phyloP scores from a whole-genome alignment of 2,888 invertebrate species.

The Cantharis rufa region DNA sequence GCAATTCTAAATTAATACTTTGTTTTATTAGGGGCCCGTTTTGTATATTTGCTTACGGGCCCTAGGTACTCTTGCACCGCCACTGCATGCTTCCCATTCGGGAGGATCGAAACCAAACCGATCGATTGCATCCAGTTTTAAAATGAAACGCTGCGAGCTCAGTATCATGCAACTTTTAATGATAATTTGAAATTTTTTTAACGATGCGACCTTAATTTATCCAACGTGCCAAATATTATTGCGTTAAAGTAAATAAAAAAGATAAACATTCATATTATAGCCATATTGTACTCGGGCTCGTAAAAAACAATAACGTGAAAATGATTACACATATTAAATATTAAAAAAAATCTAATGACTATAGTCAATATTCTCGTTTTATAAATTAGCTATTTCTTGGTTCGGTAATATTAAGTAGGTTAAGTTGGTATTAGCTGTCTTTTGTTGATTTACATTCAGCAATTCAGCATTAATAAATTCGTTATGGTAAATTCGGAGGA shows the following conservation, averaged over 20 bases:
- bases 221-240: not conserved
- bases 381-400: not conserved
- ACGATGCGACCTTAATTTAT: not conserved
- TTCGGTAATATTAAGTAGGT: not conserved
- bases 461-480: not conserved
- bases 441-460: not conserved
- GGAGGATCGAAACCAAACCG: not conserved
- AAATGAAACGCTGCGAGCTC: not conserved
- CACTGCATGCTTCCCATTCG: not conserved
- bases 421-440: not conserved
- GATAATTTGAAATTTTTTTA: not conserved
- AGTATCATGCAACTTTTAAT: not conserved
- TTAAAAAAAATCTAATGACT: no score
- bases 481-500: not conserved
- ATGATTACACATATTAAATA: not conserved
- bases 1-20: no score
- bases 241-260: not conserved
- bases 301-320: not conserved
- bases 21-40: no score
- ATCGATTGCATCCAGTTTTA: no score
- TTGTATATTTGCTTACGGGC: no score
- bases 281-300: not conserved
- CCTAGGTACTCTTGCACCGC: no score
- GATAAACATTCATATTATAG: not conserved
- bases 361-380: no score